Base-by-base conservation (phyloP, 1,140 invertebrate genomes). In the Cotesia typhae region DNA sequence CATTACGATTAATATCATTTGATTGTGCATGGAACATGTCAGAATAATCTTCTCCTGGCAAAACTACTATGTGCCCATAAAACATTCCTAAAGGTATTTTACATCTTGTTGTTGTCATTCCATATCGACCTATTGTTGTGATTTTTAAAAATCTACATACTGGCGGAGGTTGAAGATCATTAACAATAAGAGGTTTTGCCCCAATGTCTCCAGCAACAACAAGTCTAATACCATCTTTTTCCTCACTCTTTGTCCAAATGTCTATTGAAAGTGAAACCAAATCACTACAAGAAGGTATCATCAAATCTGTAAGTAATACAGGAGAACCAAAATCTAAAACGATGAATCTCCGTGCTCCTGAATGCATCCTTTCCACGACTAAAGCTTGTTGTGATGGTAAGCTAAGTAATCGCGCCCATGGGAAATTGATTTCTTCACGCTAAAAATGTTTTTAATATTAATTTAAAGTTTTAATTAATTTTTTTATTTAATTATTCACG, bases 291-390 rank as follows among this genome's bases (percentile, higher is more conserved):
- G 93, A 90, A 10, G 96, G 96, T 75, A 98, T 94, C 76, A 96
- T 89, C 72, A 98, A 86, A 83, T 98, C 96, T 0, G 95, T 98
- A 4, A 98, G 88, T 0, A 95, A 84, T 59, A 97, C 88, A 2
- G 94, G 91, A 73, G 93, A 91, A 20, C 95, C 95, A 85, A 98
- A 96, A 86, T 98, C 96, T 10, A 98, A 87, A 7, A 95, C 94
- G 59, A 97, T 94, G 87, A 95, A 97, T 72, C 95, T 89, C 12
- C 93, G 85, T 52, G 94, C 95, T 76, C 93, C 95, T 20, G 94
- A 95, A 86, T 96, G 94, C 93, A 97, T 96, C 74, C 95, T 89
- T 82, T 98, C 95, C 57, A 98, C 94, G n/a, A 97, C 92, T 63
- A 97, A 90, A 76, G 93, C 93, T 79, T 95, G 93, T 71, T 94